Evolutionary conservation across 2,113 vertebrate species (phyloP).

Genomic region (Dromas ardeola): DNA sequence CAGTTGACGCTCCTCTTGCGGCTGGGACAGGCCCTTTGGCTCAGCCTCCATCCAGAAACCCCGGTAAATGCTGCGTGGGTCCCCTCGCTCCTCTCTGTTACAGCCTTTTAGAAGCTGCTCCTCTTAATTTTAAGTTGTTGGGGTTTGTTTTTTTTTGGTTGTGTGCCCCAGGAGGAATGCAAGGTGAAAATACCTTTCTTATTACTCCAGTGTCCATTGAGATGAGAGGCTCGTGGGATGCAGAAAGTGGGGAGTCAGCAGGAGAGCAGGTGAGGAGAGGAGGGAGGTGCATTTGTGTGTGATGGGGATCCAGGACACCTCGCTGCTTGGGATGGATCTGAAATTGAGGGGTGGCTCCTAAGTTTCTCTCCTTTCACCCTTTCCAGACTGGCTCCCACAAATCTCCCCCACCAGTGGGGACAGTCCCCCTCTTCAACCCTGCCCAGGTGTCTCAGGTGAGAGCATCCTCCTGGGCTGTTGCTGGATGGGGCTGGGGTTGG

Average conservation of each 20-base stretch:
- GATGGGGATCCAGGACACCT: not conserved
- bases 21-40: not conserved
- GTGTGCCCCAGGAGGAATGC: not conserved
- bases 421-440: constrained; percentile 75
- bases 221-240: not conserved
- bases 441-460: constrained; percentile 71
- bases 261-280: constrained; percentile 17
- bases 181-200: not conserved
- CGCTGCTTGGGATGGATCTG: not conserved
- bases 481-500: accelerated
- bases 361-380: not conserved
- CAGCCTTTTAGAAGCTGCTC: not conserved
- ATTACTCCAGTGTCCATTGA: not conserved
- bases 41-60: constrained; percentile 22
- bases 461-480: not conserved
- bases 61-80: constrained; percentile 32
- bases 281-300: accelerated
- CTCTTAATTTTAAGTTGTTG: not conserved
- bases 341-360: accelerated
- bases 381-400: not conserved
- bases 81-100: not conserved
- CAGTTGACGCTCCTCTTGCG: not conserved
- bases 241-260: not conserved
- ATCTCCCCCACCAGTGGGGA: not conserved
- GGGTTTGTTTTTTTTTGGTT: not conserved